phyloP scores from a whole-genome alignment of 2,797 vertebrate species.

The Mallotus villosus region DNA sequence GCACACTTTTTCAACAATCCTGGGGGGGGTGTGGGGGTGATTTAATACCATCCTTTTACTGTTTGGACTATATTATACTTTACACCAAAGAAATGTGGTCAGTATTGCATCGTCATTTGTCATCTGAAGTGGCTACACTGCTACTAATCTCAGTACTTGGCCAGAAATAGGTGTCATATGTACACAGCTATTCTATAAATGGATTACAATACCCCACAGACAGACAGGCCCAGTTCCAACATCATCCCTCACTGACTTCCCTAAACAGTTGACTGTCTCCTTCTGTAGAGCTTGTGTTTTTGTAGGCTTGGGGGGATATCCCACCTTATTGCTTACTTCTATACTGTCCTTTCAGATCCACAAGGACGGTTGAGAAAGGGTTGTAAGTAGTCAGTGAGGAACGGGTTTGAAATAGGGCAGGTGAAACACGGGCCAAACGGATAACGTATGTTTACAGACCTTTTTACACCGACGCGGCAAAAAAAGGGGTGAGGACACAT shows the following conservation, averaged over 20 bases:
- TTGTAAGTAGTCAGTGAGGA: constrained; percentile 3
- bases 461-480: constrained; percentile 41
- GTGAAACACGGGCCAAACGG: constrained; percentile 8
- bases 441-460: constrained; percentile 27
- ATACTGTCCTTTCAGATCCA: constrained; percentile 12
- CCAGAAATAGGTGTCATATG: constrained; percentile 37
- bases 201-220: constrained; percentile 21
- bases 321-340: constrained; percentile 49
- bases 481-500: constrained; percentile 59
- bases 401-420: constrained; percentile 25
- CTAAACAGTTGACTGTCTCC: constrained; percentile 20
- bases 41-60: constrained; percentile 44
- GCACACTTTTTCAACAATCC: constrained; percentile 71
- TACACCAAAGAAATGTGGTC: constrained; percentile 31
- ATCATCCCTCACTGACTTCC: constrained; percentile 11
- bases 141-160: constrained; percentile 39
- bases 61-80: constrained; percentile 37
- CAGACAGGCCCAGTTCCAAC: constrained; percentile 11
- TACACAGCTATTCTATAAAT: constrained; percentile 51
- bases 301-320: constrained; percentile 34
- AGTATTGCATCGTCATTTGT: constrained; percentile 33
- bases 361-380: constrained; percentile 29
- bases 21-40: constrained; percentile 32
- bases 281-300: constrained; percentile 32
- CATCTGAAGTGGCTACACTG: constrained; percentile 43